Evolutionary conservation across 2,888 invertebrate genomes (phyloP).

Genomic region (Zygaena filipendulae): DNA sequence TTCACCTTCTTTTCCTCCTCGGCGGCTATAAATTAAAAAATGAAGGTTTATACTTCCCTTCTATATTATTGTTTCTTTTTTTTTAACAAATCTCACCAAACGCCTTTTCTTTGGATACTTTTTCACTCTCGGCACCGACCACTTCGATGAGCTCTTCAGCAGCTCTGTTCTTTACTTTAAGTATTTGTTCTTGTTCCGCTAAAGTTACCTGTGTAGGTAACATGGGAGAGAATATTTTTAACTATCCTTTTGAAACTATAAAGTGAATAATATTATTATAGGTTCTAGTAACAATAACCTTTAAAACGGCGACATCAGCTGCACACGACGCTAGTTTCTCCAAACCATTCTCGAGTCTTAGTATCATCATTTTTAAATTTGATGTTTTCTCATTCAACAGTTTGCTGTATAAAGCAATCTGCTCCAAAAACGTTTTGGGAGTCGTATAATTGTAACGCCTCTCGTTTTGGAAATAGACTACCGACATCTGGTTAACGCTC

Average conservation of each 20-base stretch:
- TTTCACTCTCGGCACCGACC: conserved; percentile 89
- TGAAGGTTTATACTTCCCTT: neutral
- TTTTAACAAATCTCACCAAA: conserved; percentile 56
- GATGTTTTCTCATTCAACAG: conserved; percentile 73
- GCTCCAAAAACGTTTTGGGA: conserved; percentile 94
- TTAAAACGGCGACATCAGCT: conserved; percentile 86
- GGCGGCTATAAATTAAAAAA: conserved; percentile 49
- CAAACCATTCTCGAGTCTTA: conserved; percentile 86
- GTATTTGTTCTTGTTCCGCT: conserved; percentile 80
- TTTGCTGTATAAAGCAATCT: conserved; percentile 85
- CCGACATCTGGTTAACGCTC: conserved; percentile 88
- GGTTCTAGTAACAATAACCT: conserved; percentile 50
- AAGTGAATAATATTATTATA: no score
- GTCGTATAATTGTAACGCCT: conserved; percentile 95
- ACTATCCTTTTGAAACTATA: no score
- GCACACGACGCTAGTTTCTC: conserved; percentile 89
- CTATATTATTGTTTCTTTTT: neutral
- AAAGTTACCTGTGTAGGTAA: conserved; percentile 58
- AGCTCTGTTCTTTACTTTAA: conserved; percentile 89
- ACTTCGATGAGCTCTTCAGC: conserved; percentile 90
- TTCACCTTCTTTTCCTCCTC: conserved; percentile 93
- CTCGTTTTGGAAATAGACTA: conserved; percentile 83
- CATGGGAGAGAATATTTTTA: no score
- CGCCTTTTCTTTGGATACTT: conserved; percentile 88
- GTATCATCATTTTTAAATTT: conserved; percentile 79